These are phyloP conservation scores for Actinernus sp. DNA, from an alignment of 92 coral and sea anemone species.

Conservation along the genomic window DNA sequence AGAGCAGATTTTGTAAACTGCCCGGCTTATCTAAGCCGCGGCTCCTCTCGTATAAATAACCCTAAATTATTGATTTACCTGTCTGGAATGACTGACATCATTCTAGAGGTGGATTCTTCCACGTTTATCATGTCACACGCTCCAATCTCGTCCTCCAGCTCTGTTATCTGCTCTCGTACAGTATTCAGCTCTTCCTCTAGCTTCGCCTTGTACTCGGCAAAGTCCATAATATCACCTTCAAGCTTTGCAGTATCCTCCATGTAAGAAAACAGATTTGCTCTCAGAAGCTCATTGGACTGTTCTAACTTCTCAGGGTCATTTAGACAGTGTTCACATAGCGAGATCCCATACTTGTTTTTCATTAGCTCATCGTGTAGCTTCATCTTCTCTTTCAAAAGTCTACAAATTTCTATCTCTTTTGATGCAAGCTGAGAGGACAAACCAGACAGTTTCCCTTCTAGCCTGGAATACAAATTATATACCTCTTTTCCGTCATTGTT, in stretches of 20 bases:
- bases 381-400: conserved; percentile 65
- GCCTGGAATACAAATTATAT: conserved; percentile 61
- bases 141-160: conserved; percentile 77
- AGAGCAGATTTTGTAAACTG: too few relatives aligned
- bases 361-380: conserved; percentile 67
- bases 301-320: conserved; percentile 67
- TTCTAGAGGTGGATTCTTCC: too few relatives aligned
- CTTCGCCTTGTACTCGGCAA: conserved; percentile 80
- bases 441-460: conserved; percentile 73
- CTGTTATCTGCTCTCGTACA: conserved; percentile 75
- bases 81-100: too few relatives aligned
- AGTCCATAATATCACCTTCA: conserved; percentile 82
- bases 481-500: conserved; percentile 59
- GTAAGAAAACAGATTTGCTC: conserved; percentile 73
- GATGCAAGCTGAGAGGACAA: conserved; percentile 79
- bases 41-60: too few relatives aligned
- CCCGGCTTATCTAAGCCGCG: too few relatives aligned
- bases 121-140: too few relatives aligned
- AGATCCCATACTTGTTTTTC: conserved; percentile 63
- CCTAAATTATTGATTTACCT: too few relatives aligned
- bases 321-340: conserved; percentile 68
- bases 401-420: conserved; percentile 68
- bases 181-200: conserved; percentile 80
- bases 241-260: conserved; percentile 87
- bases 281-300: conserved; percentile 60